phyloP scores from a whole-genome alignment of 1,140 invertebrate species.

The Brachionus paranguensis region DNA sequence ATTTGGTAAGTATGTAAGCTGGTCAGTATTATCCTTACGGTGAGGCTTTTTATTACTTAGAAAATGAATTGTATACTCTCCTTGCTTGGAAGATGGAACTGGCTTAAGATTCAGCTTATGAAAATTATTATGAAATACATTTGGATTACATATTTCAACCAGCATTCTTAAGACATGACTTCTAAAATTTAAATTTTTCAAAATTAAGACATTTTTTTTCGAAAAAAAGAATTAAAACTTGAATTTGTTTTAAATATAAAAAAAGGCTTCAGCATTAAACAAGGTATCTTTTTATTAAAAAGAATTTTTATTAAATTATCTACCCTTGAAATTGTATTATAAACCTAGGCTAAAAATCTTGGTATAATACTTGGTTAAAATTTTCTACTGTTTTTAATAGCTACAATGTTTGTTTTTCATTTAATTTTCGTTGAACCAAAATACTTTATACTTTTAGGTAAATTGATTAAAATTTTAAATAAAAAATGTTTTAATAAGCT shows the following conservation, averaged over 20 bases:
- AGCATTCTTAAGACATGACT: background rate
- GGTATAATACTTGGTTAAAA: background rate
- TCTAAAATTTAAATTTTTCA: background rate
- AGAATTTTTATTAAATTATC: background rate
- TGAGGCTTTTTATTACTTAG: background rate
- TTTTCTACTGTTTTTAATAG: background rate
- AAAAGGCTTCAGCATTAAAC: background rate
- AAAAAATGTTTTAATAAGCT: background rate
- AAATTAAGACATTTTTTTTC: background rate
- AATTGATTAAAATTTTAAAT: background rate
- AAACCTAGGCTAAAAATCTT: background rate
- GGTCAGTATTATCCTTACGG: background rate
- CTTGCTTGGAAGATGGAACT: background rate
- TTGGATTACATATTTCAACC: conserved; percentile 12
- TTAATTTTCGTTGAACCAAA: background rate
- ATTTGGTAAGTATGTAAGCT: background rate
- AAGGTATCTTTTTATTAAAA: background rate
- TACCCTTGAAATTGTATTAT: background rate
- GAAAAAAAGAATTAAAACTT: background rate
- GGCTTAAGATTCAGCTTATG: background rate
- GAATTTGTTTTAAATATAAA: background rate
- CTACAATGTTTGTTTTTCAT: background rate
- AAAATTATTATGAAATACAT: background rate
- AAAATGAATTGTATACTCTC: background rate
- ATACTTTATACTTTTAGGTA: background rate